Evolutionary conservation across 2,797 vertebrate genomes (phyloP).

Genomic region (Neopelma chrysocephalum): DNA sequence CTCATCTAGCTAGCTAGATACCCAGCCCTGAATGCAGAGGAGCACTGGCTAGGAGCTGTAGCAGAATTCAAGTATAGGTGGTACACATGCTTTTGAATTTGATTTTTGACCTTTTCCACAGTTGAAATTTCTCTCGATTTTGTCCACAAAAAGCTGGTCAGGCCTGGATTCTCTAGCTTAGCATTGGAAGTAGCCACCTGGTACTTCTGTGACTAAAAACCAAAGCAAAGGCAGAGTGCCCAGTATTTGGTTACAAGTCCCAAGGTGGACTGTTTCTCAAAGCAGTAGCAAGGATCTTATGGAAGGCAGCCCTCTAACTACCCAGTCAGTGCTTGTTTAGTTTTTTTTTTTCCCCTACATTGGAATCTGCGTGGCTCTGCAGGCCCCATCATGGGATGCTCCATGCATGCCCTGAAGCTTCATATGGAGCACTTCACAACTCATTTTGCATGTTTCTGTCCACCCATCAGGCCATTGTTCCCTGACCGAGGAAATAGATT

Average conservation of each 20-base stretch:
- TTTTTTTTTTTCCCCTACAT: accelerated
- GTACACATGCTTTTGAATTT: not conserved
- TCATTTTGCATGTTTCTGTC: constrained; percentile 2
- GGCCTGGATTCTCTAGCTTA: not conserved
- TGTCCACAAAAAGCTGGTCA: not conserved
- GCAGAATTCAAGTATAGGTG: not conserved
- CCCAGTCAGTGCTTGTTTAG: not conserved
- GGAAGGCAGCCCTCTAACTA: not conserved
- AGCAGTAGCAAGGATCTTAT: not conserved
- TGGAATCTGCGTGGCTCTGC: not conserved
- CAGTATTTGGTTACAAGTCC: not conserved
- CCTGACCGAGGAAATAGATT: not conserved
- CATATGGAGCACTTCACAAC: not conserved
- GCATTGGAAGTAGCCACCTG: not conserved
- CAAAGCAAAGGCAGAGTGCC: not conserved
- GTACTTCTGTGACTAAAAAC: not conserved
- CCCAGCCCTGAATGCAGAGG: not conserved
- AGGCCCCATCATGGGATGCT: not conserved
- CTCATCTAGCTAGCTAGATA: not conserved
- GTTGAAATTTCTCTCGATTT: not conserved
- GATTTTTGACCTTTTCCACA: not conserved
- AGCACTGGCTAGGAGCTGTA: not conserved
- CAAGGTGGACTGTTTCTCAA: not conserved
- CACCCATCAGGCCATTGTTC: not conserved
- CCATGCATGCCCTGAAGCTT: not conserved